phyloP scores from a whole-genome alignment of 2,113 vertebrate species.

The Oncorhynchus nerka region DNA sequence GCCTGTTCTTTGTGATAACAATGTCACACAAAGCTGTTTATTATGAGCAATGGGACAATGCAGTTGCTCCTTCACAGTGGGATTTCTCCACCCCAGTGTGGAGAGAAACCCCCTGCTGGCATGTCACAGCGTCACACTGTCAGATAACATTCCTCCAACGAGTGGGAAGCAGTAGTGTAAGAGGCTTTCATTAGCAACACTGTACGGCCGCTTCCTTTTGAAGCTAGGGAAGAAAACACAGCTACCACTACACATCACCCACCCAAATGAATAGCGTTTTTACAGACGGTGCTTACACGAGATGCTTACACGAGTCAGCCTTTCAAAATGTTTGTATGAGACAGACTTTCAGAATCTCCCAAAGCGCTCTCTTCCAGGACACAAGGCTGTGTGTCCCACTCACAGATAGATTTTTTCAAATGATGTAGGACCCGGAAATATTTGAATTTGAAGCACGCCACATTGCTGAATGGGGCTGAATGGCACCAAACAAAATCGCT shows the following conservation, averaged over 20 bases:
- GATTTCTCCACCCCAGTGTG: slow-evolving; percentile 8
- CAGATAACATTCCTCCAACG: slow-evolving; percentile 7
- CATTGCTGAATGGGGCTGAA: too few relatives aligned
- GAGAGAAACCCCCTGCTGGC: slow-evolving; percentile 9
- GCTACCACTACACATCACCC: slow-evolving; percentile 13
- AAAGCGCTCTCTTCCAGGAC: slow-evolving; percentile 8
- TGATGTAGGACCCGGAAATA: background rate
- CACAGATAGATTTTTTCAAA: background rate
- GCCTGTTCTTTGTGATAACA: slow-evolving; percentile 7
- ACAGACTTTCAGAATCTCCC: slow-evolving; percentile 1
- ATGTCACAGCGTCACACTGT: background rate
- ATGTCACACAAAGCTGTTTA: slow-evolving; percentile 6
- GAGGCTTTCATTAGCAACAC: slow-evolving; percentile 52
- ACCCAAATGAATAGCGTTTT: slow-evolving; percentile 14
- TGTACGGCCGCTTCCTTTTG: slow-evolving; percentile 30
- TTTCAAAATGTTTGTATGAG: slow-evolving; percentile 11
- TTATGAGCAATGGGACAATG: slow-evolving; percentile 10
- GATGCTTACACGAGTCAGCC: slow-evolving; percentile 10
- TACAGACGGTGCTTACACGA: slow-evolving; percentile 10
- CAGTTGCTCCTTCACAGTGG: slow-evolving; percentile 1
- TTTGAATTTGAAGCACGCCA: too few relatives aligned
- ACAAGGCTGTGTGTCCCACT: slow-evolving; percentile 2
- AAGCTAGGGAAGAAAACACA: slow-evolving; percentile 37
- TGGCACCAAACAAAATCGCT: too few relatives aligned
- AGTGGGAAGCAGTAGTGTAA: slow-evolving; percentile 26